Conservation (phyloP, 2,797 vertebrate genomes). For the Lacerta bilineata region DNA sequence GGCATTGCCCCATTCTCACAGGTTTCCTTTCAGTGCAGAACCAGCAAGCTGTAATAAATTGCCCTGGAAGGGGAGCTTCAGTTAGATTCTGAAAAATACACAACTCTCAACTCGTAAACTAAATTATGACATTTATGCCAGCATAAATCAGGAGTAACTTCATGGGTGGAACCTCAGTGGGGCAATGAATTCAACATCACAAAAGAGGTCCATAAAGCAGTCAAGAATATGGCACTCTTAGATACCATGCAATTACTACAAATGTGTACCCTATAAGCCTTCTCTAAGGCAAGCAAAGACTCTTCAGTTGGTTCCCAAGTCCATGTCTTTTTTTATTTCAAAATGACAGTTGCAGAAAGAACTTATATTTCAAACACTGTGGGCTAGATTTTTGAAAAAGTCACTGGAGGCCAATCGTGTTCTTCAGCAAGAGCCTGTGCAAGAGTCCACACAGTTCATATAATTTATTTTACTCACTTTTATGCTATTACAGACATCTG, state of each 20-base stretch:
- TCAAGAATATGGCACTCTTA: constrained; percentile 37
- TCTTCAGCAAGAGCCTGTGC: not conserved
- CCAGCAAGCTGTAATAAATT: constrained; percentile 37
- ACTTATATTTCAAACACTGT: not conserved
- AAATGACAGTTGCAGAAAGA: not conserved
- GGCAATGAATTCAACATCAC: constrained; percentile 33
- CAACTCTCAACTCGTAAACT: constrained; percentile 44
- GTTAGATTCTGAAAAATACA: constrained; percentile 42
- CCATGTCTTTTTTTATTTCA: not conserved
- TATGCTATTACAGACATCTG: no score
- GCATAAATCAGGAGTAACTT: constrained; percentile 49
- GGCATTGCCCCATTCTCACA: constrained; percentile 11
- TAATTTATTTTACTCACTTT: no score
- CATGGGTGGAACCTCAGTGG: constrained; percentile 38
- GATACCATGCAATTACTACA: constrained; percentile 11
- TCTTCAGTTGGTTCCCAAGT: not conserved
- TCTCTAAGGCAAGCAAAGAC: not conserved
- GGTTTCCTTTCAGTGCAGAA: not conserved
- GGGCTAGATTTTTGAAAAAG: not conserved
- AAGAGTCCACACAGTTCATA: not conserved
- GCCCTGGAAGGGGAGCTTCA: constrained; percentile 27
- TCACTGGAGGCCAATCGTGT: not conserved
- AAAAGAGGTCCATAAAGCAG: constrained; percentile 38
- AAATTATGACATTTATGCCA: constrained; percentile 49
- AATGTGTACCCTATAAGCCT: not conserved